These are phyloP conservation scores for Leptocoma aspasia DNA, from an alignment of 2,113 vertebrate species.

Conservation along the genomic window DNA sequence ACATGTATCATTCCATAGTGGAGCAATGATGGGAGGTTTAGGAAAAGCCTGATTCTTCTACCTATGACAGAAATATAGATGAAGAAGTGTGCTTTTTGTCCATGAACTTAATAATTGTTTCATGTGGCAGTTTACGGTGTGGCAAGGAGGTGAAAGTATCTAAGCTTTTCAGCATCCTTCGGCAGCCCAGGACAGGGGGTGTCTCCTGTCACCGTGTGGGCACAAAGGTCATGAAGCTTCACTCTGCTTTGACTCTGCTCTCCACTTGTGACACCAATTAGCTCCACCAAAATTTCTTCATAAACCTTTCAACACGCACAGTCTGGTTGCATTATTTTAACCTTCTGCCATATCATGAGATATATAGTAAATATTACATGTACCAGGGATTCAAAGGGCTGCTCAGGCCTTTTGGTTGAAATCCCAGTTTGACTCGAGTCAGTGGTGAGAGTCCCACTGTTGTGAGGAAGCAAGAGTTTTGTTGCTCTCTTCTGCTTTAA, in stretches of 20 bases:
- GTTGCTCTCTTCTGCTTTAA: not conserved
- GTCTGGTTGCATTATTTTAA: not conserved
- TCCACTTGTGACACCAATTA: not conserved
- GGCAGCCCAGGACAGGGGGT: not conserved
- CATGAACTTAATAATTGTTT: not conserved
- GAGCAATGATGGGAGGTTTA: conserved; percentile 14
- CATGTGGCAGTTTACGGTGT: not conserved
- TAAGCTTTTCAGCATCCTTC: not conserved
- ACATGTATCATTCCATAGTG: conserved; percentile 65
- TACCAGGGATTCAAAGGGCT: not conserved
- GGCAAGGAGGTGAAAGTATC: not conserved
- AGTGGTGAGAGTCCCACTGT: not conserved
- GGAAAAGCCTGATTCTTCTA: conserved; percentile 50
- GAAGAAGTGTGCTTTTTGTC: not conserved
- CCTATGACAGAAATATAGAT: not conserved
- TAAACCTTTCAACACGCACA: not conserved
- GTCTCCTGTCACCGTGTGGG: not conserved
- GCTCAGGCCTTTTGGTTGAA: not conserved
- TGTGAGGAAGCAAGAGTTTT: not conserved
- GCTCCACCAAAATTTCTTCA: not conserved
- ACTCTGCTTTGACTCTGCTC: not conserved
- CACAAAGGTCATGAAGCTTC: not conserved
- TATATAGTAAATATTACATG: not conserved
- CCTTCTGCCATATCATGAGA: not conserved
- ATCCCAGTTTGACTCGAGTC: not conserved